Percentiles rank a stretch among this genome's conserved stretches.
Evolutionary conservation across 2,888 invertebrate species (phyloP).

Genomic region (Alitta virens): DNA sequence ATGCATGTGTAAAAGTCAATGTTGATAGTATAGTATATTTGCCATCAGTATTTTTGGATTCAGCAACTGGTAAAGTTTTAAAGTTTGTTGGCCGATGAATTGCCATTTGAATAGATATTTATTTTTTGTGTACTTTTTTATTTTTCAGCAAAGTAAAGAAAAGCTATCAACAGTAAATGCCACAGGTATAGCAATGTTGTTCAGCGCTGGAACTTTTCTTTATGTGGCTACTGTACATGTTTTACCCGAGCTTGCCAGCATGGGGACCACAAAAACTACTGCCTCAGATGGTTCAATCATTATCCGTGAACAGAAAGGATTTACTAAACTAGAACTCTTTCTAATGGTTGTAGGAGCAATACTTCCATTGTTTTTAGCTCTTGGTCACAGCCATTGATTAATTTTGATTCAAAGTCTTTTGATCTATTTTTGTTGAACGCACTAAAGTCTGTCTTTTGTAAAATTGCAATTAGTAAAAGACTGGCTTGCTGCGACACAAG

Average conservation of each 20-base stretch:
- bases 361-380: constrained; percentile 82
- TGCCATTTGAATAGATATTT: no score
- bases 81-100: no score
- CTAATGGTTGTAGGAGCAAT: constrained; percentile 84
- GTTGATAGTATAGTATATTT: no score
- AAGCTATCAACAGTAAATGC: constrained; percentile 84
- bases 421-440: no score
- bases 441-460: no score
- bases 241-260: constrained; percentile 76
- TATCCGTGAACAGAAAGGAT: constrained; percentile 53
- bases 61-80: no score
- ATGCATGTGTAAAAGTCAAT: no score
- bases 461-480: no score
- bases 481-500: no score
- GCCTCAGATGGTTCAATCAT: constrained; percentile 46
- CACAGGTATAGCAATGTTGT: constrained; percentile 96
- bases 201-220: constrained; percentile 97
- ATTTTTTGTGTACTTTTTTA: no score
- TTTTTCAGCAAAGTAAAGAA: constrained; percentile 81
- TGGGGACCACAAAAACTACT: constrained; percentile 37
- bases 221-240: constrained; percentile 99
- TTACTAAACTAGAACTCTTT: constrained; percentile 76
- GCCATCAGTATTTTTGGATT: no score
- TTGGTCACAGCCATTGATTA: constrained; percentile 69
- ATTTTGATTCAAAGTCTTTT: no score